Evolutionary conservation across 2,888 invertebrate genomes (phyloP), one percentile per base, ranked within the genome.

Genomic region (Caradrina clavipalpis): DNA sequence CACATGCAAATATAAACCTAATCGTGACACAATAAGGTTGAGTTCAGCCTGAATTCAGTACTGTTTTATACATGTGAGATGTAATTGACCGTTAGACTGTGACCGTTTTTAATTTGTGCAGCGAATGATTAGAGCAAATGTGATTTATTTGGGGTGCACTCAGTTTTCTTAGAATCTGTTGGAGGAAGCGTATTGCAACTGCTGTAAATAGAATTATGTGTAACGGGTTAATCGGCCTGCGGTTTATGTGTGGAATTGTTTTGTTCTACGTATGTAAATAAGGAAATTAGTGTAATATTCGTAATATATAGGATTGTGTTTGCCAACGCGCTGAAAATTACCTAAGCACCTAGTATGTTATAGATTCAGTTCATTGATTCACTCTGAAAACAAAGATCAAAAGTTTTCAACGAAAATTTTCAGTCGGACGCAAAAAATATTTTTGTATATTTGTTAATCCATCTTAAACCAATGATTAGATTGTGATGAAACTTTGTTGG

Each of bases 101-200:
- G 84, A 84, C 84, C 84, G 88, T 89, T 88, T 83, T 85, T 84
- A 85, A 88, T 89, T 82, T 85, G 85, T 86, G 83, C 81, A 81
- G 69, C 60, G 59, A 76, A 80, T 82, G 82, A 81, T 83, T 83
- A 82, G 66, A 71, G 72, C 73, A 65, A 71, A 76, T 57, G 78
- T 82, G 84, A 80, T 84, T 82, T 78, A 65, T 69, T 82, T 76
- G 45, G 61, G 69, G 35, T 74, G 61, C 73, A 69, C 57, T 77
- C 63, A 69, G 69, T 75, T 73, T 83, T 80, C 78, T 72, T 56
- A 78, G 76, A 82, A 80, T 66, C 15, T 62, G 49, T 61, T 56
- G 35, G 31, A 60, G 69, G 66, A 69, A 73, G 73, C 59, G 60
- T 55, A 71, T 35, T 75, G 80, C 73, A 76, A 60, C 53, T 69